Conservation (phyloP, 2,888 invertebrate genomes). For the Luperina nickerlii region DNA sequence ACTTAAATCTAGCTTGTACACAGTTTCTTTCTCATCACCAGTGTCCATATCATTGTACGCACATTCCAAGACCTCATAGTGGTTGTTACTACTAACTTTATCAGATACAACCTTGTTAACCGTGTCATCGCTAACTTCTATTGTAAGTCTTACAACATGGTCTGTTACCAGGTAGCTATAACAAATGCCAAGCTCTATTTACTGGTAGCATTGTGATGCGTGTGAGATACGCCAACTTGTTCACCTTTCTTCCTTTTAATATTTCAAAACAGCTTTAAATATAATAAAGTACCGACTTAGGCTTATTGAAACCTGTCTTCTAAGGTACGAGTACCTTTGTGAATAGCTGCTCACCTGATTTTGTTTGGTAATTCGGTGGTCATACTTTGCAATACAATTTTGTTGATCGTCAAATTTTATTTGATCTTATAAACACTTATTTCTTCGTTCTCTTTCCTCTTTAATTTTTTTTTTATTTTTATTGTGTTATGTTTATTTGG, state of each 20-base stretch:
- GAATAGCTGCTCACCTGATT: neutral
- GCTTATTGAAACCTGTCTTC: constrained; percentile 41
- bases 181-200: constrained; percentile 85
- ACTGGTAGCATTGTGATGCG: constrained; percentile 80
- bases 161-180: constrained; percentile 67
- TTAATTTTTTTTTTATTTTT: no score
- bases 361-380: neutral
- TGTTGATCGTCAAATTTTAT: neutral
- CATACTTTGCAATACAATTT: neutral
- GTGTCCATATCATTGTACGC: constrained; percentile 1
- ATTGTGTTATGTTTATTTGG: neutral
- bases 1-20: neutral
- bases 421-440: neutral
- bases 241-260: constrained; percentile 81
- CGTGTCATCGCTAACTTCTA: constrained; percentile 61
- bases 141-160: constrained; percentile 60
- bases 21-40: neutral
- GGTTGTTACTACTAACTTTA: constrained; percentile 38
- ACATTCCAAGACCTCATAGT: constrained; percentile 40
- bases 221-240: constrained; percentile 79
- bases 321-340: constrained; percentile 1
- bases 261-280: constrained; percentile 68
- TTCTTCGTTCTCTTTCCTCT: no score
- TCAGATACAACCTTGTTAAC: constrained; percentile 59
- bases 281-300: constrained; percentile 53